These are phyloP conservation scores for Abramis brama DNA, from an alignment of 2,113 vertebrate genomes.

Conservation along the genomic window DNA sequence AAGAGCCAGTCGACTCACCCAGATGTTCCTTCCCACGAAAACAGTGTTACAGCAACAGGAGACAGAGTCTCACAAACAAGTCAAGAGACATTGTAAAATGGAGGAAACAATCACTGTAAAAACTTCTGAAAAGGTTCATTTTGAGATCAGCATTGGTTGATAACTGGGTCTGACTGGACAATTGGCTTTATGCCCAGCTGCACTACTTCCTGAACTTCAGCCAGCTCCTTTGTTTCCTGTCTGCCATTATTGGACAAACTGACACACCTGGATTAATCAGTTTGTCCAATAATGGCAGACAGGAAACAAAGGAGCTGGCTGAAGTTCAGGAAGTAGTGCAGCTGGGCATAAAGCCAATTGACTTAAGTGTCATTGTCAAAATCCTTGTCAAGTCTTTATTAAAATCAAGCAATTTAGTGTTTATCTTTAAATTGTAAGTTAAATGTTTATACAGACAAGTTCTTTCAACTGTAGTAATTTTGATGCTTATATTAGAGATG, in stretches of 20 bases:
- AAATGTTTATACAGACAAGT: background rate
- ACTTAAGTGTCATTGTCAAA: background rate
- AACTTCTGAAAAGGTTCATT: background rate
- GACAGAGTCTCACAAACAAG: background rate
- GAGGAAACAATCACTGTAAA: background rate
- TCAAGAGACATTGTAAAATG: background rate
- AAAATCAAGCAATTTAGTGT: background rate
- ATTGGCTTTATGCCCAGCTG: too few relatives aligned
- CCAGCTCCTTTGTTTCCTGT: too few relatives aligned
- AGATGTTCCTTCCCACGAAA: background rate
- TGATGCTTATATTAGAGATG: background rate
- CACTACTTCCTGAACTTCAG: too few relatives aligned
- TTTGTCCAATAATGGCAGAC: too few relatives aligned
- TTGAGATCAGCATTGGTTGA: too few relatives aligned
- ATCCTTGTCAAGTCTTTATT: background rate
- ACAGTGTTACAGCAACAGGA: background rate
- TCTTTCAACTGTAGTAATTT: background rate
- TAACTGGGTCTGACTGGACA: background rate
- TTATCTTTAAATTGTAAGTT: background rate
- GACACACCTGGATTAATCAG: too few relatives aligned
- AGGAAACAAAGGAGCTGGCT: too few relatives aligned
- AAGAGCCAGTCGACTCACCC: background rate
- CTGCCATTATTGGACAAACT: too few relatives aligned
- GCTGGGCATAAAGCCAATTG: too few relatives aligned
- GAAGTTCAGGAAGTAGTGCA: too few relatives aligned